Evolutionary conservation across 2,797 vertebrate genomes (phyloP).

Genomic region (Mus caroli): DNA sequence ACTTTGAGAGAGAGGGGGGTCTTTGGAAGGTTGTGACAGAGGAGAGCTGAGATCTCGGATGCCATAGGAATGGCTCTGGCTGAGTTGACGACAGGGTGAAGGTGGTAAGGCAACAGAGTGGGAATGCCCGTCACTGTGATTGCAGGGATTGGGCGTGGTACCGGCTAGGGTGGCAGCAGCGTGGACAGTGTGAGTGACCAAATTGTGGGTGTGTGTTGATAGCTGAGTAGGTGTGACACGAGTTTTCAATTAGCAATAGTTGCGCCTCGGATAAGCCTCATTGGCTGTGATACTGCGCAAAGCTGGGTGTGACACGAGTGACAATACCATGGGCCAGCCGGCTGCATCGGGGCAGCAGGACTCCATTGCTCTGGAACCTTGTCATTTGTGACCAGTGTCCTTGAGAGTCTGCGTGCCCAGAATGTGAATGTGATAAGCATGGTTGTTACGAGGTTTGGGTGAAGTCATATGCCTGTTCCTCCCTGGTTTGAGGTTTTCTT

Average conservation of each 20-base stretch:
- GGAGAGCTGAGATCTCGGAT: background rate
- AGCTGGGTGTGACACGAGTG: background rate
- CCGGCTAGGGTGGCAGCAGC: background rate
- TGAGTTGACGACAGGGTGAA: background rate
- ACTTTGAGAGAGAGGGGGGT: background rate
- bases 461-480: background rate
- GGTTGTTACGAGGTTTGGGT: constrained; percentile 1
- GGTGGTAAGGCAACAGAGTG: no score
- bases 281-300: no score
- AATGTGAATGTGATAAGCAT: background rate
- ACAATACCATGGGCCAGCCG: background rate
- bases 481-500: background rate
- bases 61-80: background rate
- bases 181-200: background rate
- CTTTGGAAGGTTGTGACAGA: background rate
- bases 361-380: background rate
- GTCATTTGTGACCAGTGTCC: background rate
- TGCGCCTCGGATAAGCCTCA: no score
- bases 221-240: background rate
- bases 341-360: background rate
- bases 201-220: background rate
- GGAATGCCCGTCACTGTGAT: background rate
- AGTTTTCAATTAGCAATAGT: background rate
- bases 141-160: background rate
- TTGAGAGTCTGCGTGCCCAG: background rate